phyloP scores from a whole-genome alignment of 2,888 invertebrate species.

The Laothoe populi region DNA sequence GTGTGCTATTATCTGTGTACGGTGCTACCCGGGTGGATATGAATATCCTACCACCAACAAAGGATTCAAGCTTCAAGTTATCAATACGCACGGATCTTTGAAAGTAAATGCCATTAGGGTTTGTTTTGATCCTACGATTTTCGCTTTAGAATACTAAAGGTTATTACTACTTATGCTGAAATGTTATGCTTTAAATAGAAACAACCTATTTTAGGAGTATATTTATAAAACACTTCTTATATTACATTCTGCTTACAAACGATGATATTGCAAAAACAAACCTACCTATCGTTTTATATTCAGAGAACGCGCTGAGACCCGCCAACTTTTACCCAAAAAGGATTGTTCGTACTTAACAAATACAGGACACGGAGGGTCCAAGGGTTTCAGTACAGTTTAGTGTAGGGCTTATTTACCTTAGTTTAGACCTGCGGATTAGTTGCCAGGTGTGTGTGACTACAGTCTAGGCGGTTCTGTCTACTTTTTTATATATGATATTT shows the following conservation, averaged over 20 bases:
- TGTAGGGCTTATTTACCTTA: constrained; percentile 11
- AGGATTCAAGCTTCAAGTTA: no score
- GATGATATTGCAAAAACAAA: not conserved
- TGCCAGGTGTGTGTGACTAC: not conserved
- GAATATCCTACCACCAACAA: no score
- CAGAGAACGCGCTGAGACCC: constrained; percentile 1
- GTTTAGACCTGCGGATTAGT: not conserved
- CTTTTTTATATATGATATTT: constrained; percentile 4
- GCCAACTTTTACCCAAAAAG: constrained; percentile 17
- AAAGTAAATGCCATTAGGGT: no score
- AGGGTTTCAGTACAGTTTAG: not conserved
- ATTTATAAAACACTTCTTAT: not conserved
- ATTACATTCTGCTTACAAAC: not conserved
- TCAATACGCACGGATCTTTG: no score
- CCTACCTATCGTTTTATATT: constrained; percentile 17
- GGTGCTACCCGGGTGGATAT: no score
- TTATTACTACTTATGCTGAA: no score
- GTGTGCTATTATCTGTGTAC: no score
- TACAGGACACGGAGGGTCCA: constrained; percentile 1
- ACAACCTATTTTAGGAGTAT: no score
- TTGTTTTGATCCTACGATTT: no score
- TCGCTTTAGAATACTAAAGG: no score
- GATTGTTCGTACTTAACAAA: constrained; percentile 23
- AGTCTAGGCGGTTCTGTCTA: constrained; percentile 4
- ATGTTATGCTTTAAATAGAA: no score